Percentiles rank a stretch among this genome's conserved stretches.
Evolutionary conservation across 2,888 invertebrate genomes (phyloP).

Genomic region (Sialis fuliginosa): DNA sequence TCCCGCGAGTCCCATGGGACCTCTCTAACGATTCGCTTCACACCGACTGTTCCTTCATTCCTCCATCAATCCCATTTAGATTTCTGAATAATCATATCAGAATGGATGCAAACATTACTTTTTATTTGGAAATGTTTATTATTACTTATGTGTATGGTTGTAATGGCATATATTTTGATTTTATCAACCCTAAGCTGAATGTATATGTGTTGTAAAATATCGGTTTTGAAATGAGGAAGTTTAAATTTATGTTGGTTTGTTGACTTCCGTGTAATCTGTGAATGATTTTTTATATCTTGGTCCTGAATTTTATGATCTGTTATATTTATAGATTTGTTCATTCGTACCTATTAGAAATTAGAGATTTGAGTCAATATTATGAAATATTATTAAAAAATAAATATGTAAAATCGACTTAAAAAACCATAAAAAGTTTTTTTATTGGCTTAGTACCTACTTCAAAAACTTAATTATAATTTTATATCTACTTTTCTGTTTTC

Average conservation of each 20-base stretch:
- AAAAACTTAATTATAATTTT: too few relatives aligned
- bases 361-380: not conserved
- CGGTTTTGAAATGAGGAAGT: not conserved
- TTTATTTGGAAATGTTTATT: not conserved
- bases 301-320: too few relatives aligned
- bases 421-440: too few relatives aligned
- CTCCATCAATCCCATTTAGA: slow-evolving; percentile 18
- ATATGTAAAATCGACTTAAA: too few relatives aligned
- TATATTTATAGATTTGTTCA: too few relatives aligned
- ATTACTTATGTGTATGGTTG: not conserved
- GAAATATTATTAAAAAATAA: not conserved
- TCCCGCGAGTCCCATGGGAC: not conserved
- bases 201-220: not conserved
- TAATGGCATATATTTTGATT: not conserved
- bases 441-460: too few relatives aligned
- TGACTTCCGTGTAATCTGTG: too few relatives aligned
- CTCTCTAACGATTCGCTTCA: slow-evolving; percentile 17
- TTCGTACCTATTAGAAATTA: not conserved
- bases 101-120: slow-evolving; percentile 17
- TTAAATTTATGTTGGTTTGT: too few relatives aligned
- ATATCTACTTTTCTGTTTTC: too few relatives aligned
- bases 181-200: not conserved
- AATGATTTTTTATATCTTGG: too few relatives aligned
- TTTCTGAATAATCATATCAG: slow-evolving; percentile 24
- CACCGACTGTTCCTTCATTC: slow-evolving; percentile 8